A percentile compares a stretch with the other conserved stretches of the same genome.
Evolutionary conservation across 2,113 vertebrate species (phyloP).

Genomic region (Macrotus californicus): DNA sequence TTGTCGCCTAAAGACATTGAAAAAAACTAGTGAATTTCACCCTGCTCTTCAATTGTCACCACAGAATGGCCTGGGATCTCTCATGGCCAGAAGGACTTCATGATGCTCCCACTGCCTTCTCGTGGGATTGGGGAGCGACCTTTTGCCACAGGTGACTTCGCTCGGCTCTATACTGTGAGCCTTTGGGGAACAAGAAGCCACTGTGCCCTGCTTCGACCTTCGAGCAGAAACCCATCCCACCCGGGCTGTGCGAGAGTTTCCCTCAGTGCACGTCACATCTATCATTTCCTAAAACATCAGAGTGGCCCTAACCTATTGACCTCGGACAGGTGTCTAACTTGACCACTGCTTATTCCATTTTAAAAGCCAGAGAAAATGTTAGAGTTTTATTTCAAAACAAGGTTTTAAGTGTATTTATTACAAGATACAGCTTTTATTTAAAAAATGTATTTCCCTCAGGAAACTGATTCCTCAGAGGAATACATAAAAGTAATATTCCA

Average conservation of each 20-base stretch:
- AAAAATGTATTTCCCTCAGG: neutral
- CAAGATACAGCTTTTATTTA: neutral
- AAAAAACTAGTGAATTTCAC: neutral
- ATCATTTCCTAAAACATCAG: neutral
- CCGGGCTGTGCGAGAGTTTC: neutral
- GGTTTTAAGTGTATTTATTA: conserved; percentile 14
- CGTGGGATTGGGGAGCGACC: neutral
- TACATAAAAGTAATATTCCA: neutral
- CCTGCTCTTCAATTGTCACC: neutral
- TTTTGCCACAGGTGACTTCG: neutral
- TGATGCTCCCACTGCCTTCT: neutral
- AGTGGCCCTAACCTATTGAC: neutral
- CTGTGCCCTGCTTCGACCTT: neutral
- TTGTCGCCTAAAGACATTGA: neutral
- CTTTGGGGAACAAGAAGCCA: neutral
- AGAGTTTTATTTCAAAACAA: conserved; percentile 19
- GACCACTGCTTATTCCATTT: neutral
- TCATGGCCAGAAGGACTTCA: neutral
- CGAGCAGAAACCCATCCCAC: neutral
- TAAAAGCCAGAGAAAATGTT: conserved; percentile 24
- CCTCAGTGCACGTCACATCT: neutral
- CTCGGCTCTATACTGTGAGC: neutral
- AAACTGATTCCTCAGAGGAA: neutral
- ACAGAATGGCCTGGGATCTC: neutral
- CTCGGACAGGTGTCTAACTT: neutral